Conservation (phyloP, 2,888 invertebrate species). For the Antheraea yamamai region DNA sequence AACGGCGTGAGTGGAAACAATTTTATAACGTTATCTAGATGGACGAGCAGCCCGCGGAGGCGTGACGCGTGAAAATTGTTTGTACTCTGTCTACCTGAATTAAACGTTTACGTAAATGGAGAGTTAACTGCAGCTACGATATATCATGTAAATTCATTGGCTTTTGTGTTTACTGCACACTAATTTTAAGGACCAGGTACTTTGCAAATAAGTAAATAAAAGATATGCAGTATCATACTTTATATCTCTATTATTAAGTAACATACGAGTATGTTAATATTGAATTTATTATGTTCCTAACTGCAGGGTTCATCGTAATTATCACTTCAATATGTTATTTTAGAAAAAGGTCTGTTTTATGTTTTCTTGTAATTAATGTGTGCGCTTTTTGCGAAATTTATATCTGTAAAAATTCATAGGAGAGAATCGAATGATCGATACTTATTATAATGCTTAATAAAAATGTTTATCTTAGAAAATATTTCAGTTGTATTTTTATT, state of each 20-base stretch:
- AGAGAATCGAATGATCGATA: not conserved
- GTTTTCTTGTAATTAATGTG: not conserved
- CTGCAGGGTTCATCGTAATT: not conserved
- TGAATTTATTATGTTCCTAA: not conserved
- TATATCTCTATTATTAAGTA: not conserved
- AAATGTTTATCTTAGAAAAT: too few species aligned
- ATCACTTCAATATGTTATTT: not conserved
- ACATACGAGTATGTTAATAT: not conserved
- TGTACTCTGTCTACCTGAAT: conserved; percentile 21
- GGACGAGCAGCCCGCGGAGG: conserved; percentile 43
- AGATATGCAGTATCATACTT: not conserved
- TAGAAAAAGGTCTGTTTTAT: not conserved
- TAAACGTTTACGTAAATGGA: conserved; percentile 16
- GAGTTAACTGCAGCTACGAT: not conserved
- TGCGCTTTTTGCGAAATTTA: not conserved
- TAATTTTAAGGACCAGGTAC: not conserved
- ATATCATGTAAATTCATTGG: not conserved
- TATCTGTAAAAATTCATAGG: not conserved
- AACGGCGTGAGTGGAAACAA: conserved; percentile 72
- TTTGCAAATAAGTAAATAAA: not conserved
- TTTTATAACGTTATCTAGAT: conserved; percentile 73
- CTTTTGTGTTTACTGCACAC: not conserved
- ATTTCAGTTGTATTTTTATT: not conserved
- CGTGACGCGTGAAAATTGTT: conserved; percentile 24
- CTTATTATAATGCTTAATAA: not conserved